These are phyloP conservation scores for Syncerus caffer DNA, from an alignment of 2,797 vertebrate species.

Conservation along the genomic window DNA sequence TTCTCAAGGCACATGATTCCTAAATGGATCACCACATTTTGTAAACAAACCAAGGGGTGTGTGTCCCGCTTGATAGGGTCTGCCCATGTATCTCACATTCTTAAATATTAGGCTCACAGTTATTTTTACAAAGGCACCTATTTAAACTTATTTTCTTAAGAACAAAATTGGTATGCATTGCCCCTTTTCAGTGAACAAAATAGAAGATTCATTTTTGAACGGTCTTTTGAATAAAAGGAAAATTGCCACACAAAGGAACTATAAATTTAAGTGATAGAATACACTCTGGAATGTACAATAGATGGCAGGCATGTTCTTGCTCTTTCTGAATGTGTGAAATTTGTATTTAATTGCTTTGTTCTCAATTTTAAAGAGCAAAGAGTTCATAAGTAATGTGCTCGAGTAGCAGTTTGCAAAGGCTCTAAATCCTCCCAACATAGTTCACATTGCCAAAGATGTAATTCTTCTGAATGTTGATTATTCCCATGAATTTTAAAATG, in stretches of 20 bases:
- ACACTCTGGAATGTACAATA: conserved; percentile 61
- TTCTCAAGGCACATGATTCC: neutral
- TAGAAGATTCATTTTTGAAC: conserved; percentile 36
- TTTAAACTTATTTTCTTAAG: conserved; percentile 53
- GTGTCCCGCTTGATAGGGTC: neutral
- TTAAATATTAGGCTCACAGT: neutral
- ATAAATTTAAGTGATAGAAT: conserved; percentile 56
- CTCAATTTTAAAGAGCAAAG: conserved; percentile 69
- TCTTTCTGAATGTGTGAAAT: conserved; percentile 65
- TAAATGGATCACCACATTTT: neutral
- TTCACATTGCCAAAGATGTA: conserved; percentile 59
- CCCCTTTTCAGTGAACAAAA: conserved; percentile 35
- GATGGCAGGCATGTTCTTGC: conserved; percentile 42
- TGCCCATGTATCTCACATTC: neutral
- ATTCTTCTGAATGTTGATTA: conserved; percentile 60
- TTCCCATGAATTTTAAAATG: conserved; percentile 64
- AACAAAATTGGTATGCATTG: neutral
- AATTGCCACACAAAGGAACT: conserved; percentile 40
- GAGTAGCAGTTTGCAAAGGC: conserved; percentile 52
- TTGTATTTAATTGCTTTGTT: conserved; percentile 74
- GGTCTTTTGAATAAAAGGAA: conserved; percentile 40
- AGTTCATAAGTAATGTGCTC: conserved; percentile 71
- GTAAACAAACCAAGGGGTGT: neutral
- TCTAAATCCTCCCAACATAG: conserved; percentile 53
- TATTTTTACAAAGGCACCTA: neutral